These are phyloP conservation scores for Liodrosophila aerea DNA, from an alignment of 2,888 invertebrate genomes.

Conservation along the genomic window DNA sequence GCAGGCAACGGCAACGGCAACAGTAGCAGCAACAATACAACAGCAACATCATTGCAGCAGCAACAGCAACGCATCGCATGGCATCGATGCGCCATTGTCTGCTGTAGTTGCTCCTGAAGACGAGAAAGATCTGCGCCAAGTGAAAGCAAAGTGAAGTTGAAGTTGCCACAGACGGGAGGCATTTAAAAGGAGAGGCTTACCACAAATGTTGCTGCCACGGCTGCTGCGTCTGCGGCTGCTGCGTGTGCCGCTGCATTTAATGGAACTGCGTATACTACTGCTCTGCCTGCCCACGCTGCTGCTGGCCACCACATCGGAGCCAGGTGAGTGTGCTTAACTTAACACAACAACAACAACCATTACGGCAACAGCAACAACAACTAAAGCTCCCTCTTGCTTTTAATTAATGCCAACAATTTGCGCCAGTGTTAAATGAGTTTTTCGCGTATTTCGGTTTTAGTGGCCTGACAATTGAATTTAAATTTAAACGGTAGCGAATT, in stretches of 20 bases:
- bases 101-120: constrained; percentile 29
- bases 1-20: constrained; percentile 42
- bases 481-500: not conserved
- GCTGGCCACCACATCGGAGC: constrained; percentile 82
- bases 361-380: not conserved
- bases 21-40: constrained; percentile 13
- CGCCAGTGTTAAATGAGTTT: not conserved
- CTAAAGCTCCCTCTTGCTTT: constrained; percentile 22
- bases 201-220: constrained; percentile 76
- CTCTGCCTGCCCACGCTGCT: constrained; percentile 83
- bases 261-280: constrained; percentile 82
- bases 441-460: constrained; percentile 24
- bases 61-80: constrained; percentile 24
- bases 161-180: constrained; percentile 18
- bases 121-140: constrained; percentile 5
- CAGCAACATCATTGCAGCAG: constrained; percentile 14
- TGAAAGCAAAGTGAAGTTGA: constrained; percentile 17
- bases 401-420: constrained; percentile 54
- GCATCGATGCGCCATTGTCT: constrained; percentile 52
- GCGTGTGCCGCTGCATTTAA: constrained; percentile 80
- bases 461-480: constrained; percentile 65
- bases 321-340: constrained; percentile 79
- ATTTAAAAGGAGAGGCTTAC: constrained; percentile 22
- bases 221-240: constrained; percentile 60
- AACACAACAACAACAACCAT: constrained; percentile 2